A percentile compares a stretch with the other conserved stretches of the same genome.
Evolutionary conservation across 2,797 vertebrate genomes (phyloP).

Genomic region (Paedocypris micromegethes): DNA sequence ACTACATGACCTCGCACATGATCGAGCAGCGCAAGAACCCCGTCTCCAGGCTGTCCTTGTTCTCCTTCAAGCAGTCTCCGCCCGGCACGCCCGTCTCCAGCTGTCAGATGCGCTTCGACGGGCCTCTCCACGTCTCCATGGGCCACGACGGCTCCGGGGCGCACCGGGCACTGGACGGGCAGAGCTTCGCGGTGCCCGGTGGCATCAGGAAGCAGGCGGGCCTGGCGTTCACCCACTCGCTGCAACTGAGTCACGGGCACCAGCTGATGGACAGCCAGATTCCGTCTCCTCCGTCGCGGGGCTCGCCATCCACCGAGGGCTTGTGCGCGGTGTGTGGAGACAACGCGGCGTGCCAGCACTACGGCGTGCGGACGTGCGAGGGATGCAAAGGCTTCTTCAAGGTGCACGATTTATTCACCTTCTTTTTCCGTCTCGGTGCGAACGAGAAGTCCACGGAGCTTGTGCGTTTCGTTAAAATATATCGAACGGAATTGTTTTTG

Average conservation of each 20-base stretch:
- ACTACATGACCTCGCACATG: conserved; percentile 94
- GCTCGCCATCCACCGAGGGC: conserved; percentile 94
- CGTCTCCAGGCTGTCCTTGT: conserved; percentile 92
- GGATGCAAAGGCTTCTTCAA: conserved; percentile 99
- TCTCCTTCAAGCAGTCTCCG: conserved; percentile 98
- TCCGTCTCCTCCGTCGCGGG: conserved; percentile 90
- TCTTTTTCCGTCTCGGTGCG: neutral
- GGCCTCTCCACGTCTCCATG: conserved; percentile 92
- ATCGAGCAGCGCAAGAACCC: conserved; percentile 92
- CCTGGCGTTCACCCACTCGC: conserved; percentile 86
- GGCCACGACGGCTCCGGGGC: conserved; percentile 80
- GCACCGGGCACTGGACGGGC: conserved; percentile 85
- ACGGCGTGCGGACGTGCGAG: conserved; percentile 95
- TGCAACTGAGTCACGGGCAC: conserved; percentile 89
- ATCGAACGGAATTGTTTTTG: too few species aligned
- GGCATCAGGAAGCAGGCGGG: conserved; percentile 87
- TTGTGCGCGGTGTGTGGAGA: conserved; percentile 96
- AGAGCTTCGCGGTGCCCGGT: conserved; percentile 88
- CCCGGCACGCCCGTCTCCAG: conserved; percentile 92
- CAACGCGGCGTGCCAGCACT: conserved; percentile 97
- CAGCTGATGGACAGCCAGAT: conserved; percentile 93
- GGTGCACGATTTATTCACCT: conserved; percentile 57
- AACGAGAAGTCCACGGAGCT: too few species aligned
- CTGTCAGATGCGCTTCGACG: conserved; percentile 98
- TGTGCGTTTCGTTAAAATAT: too few species aligned